A percentile compares a stretch with the other conserved stretches of the same genome.
Conservation (phyloP, 2,888 invertebrate species). For the Gryllus longicercus region DNA sequence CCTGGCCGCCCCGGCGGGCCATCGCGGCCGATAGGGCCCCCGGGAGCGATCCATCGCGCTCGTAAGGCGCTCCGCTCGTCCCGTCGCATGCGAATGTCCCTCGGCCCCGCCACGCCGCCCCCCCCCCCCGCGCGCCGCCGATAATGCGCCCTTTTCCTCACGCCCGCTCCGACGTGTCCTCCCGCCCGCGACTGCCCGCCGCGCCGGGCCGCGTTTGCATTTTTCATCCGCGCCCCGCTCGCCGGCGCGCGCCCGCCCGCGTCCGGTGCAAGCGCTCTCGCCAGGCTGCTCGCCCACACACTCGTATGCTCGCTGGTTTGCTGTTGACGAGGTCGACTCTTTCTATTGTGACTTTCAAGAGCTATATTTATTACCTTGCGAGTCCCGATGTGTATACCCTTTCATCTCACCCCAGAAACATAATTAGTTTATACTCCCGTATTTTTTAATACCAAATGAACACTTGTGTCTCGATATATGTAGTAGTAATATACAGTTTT, state of each 20-base stretch:
- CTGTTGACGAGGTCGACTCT: too few relatives aligned
- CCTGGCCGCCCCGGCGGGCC: slow-evolving; percentile 26
- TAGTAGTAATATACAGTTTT: too few relatives aligned
- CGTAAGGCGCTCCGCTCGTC: slow-evolving; percentile 32
- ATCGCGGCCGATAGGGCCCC: slow-evolving; percentile 27
- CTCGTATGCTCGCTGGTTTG: too few relatives aligned
- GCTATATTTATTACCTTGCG: too few relatives aligned
- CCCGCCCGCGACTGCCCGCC: neutral
- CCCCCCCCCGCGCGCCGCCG: neutral
- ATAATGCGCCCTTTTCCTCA: neutral
- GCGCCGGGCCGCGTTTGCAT: neutral
- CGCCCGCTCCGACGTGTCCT: neutral
- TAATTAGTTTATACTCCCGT: too few relatives aligned
- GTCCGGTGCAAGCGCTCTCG: too few relatives aligned
- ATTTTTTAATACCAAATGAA: too few relatives aligned
- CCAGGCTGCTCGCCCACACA: too few relatives aligned
- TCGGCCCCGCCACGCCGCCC: neutral
- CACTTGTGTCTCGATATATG: too few relatives aligned
- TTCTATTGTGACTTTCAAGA: too few relatives aligned
- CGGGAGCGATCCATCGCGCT: slow-evolving; percentile 29
- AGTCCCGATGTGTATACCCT: too few relatives aligned
- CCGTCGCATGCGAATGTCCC: slow-evolving; percentile 12
- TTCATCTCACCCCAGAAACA: too few relatives aligned
- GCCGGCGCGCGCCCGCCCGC: neutral
- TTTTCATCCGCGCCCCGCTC: neutral